These are phyloP conservation scores for Diuraphis noxia DNA, from an alignment of 1,140 invertebrate genomes.

Conservation along the genomic window DNA sequence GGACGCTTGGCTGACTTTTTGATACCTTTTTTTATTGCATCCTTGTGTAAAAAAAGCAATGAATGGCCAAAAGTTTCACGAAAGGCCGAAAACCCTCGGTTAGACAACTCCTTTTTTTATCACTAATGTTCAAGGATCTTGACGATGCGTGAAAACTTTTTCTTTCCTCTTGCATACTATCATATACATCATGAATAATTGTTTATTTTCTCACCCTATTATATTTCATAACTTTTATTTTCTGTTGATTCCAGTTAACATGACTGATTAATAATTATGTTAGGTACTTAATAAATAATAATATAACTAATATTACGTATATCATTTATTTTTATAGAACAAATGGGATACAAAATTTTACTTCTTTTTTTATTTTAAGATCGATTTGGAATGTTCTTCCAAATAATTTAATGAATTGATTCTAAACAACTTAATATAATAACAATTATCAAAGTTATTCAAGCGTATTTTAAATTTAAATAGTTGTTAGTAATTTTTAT, in stretches of 20 bases:
- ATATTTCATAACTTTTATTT: neutral
- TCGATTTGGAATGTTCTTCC: accelerated
- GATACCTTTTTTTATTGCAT: slow-evolving; percentile 38
- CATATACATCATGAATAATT: neutral
- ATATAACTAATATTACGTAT: neutral
- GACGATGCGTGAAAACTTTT: slow-evolving; percentile 3
- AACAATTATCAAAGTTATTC: neutral
- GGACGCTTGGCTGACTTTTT: slow-evolving; percentile 3
- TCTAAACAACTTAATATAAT: neutral
- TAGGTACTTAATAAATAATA: neutral
- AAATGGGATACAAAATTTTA: neutral
- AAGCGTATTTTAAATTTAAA: neutral
- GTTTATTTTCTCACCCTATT: slow-evolving; percentile 17
- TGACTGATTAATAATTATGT: neutral
- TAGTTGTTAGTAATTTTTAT: neutral
- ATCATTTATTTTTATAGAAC: neutral
- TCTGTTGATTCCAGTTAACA: neutral
- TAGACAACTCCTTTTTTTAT: slow-evolving; percentile 10
- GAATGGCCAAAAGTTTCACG: slow-evolving; percentile 30
- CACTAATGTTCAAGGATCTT: slow-evolving; percentile 1
- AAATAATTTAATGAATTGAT: neutral
- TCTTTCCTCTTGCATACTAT: neutral
- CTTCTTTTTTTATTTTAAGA: neutral
- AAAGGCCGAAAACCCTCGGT: neutral
- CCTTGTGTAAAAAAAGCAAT: slow-evolving; percentile 24